phyloP scores from a whole-genome alignment of 2,888 invertebrate genomes.

The Pinctada fucata region DNA sequence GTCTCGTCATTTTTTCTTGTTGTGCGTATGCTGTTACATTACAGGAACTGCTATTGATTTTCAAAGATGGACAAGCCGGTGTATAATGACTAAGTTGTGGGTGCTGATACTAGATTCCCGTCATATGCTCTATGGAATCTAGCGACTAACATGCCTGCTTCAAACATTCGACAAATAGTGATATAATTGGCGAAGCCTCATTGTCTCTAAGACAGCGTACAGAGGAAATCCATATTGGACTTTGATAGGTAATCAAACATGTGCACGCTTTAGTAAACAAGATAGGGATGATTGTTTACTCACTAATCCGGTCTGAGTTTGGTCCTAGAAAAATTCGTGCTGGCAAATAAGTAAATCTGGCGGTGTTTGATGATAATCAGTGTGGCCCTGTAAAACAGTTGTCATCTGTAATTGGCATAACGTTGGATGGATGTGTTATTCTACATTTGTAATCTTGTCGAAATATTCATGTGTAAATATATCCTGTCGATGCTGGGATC shows the following conservation, averaged over 20 bases:
- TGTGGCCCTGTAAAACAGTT: neutral
- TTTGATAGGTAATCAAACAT: conserved; percentile 1
- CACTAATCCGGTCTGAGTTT: neutral
- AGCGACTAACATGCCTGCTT: neutral
- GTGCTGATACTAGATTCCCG: neutral
- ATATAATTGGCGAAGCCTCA: neutral
- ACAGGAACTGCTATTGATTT: conserved; percentile 11
- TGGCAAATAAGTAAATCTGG: neutral
- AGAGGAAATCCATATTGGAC: neutral
- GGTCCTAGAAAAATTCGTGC: neutral
- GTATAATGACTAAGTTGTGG: neutral
- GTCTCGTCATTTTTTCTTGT: neutral
- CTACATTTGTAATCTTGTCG: conserved; percentile 1
- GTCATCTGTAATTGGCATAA: neutral
- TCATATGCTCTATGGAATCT: neutral
- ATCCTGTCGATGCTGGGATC: neutral
- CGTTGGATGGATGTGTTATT: neutral
- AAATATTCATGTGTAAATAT: neutral
- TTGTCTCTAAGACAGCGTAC: neutral
- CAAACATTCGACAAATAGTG: neutral
- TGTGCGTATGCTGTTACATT: neutral
- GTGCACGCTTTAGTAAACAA: neutral
- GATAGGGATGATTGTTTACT: conserved; percentile 1
- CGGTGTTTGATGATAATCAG: neutral
- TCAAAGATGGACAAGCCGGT: conserved; percentile 26